A percentile compares a stretch with the other conserved stretches of the same genome.
Evolutionary conservation across 2,888 invertebrate genomes (phyloP).

Genomic region (Scaptomyza parva): DNA sequence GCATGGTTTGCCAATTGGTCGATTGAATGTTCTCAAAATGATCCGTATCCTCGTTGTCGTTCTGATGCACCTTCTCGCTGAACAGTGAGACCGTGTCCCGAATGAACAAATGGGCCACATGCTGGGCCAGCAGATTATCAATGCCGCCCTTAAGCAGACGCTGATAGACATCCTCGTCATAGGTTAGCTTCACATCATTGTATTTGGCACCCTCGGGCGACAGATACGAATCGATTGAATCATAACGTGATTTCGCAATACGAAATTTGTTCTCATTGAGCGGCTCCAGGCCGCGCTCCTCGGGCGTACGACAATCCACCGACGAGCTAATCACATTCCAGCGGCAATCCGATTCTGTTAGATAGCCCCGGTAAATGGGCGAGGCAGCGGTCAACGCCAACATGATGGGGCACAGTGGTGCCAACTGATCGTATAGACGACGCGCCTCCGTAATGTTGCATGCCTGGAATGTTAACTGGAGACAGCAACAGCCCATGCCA

Average conservation of each 20-base stretch:
- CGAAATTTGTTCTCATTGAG: constrained; percentile 91
- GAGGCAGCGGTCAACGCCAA: constrained; percentile 98
- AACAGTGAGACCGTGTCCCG: constrained; percentile 98
- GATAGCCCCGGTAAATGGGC: constrained; percentile 95
- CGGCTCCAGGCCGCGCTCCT: constrained; percentile 93
- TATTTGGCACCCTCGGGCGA: constrained; percentile 95
- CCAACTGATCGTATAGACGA: constrained; percentile 97
- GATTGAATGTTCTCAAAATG: constrained; percentile 99
- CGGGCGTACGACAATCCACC: constrained; percentile 97
- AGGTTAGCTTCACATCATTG: constrained; percentile 96
- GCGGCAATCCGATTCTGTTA: constrained; percentile 98
- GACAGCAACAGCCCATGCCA: constrained; percentile 99
- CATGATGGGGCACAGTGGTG: constrained; percentile 98
- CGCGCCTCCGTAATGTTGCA: constrained; percentile 98
- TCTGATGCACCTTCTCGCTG: constrained; percentile 96
- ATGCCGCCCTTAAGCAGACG: constrained; percentile 94
- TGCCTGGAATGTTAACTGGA: constrained; percentile 96
- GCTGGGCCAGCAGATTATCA: constrained; percentile 96
- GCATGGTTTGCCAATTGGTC: constrained; percentile 99
- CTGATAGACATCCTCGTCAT: constrained; percentile 93
- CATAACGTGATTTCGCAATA: constrained; percentile 97
- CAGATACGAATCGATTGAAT: constrained; percentile 98
- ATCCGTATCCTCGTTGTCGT: constrained; percentile 96
- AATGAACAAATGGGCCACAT: constrained; percentile 99
- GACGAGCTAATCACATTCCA: constrained; percentile 99